Evolutionary conservation across 1,140 invertebrate genomes (phyloP).

Genomic region (Drosophila kurseongensis): DNA sequence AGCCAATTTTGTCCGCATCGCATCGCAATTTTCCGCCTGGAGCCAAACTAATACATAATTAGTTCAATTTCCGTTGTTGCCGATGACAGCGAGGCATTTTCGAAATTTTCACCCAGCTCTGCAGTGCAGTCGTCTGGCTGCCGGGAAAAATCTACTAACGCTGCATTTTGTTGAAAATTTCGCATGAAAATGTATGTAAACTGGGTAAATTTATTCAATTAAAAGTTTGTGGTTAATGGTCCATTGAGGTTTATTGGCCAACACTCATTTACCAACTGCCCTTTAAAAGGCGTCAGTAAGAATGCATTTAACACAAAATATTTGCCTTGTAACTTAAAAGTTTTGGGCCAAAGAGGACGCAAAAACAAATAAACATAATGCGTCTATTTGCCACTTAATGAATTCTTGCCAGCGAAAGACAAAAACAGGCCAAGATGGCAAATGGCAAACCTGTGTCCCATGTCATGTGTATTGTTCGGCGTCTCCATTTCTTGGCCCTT

Average conservation of each 20-base stretch:
- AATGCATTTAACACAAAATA: constrained; percentile 42
- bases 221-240: constrained; percentile 58
- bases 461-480: constrained; percentile 54
- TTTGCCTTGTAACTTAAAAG: constrained; percentile 30
- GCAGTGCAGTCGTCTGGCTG: constrained; percentile 19
- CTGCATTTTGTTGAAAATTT: constrained; percentile 26
- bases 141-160: constrained; percentile 24
- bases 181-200: constrained; percentile 6
- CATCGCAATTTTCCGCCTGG: constrained; percentile 30
- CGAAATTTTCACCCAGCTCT: constrained; percentile 22
- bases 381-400: constrained; percentile 81
- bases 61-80: constrained; percentile 62
- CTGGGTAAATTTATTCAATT: constrained; percentile 68
- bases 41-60: constrained; percentile 69
- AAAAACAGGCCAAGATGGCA: constrained; percentile 25
- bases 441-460: constrained; percentile 79
- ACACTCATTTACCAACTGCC: constrained; percentile 30
- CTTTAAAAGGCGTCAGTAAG: constrained; percentile 9
- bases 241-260: constrained; percentile 52
- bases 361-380: constrained; percentile 63
- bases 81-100: constrained; percentile 46
- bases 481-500: constrained; percentile 46
- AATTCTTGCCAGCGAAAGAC: constrained; percentile 42
- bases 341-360: constrained; percentile 20
- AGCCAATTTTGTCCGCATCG: constrained; percentile 39